phyloP scores from a whole-genome alignment of 2,888 invertebrate genomes.

The Tethea ocularis region DNA sequence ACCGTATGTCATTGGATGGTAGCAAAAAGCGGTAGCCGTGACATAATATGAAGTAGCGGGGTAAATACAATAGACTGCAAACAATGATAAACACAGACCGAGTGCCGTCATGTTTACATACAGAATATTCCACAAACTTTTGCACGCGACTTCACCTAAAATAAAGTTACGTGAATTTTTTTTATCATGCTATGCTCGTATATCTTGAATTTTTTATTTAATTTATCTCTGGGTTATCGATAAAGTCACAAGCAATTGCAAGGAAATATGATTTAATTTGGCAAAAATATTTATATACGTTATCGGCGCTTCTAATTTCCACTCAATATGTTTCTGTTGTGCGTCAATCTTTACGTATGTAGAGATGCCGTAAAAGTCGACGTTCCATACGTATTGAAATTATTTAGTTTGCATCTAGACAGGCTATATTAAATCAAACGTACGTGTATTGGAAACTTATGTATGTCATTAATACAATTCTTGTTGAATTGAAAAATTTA shows the following conservation, averaged over 20 bases:
- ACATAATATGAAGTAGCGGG: slow-evolving; percentile 8
- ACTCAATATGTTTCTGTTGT: background rate
- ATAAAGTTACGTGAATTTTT: background rate
- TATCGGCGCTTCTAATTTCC: background rate
- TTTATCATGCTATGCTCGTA: too few species aligned
- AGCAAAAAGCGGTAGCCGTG: slow-evolving; percentile 25
- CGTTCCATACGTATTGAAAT: background rate
- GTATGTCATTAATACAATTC: background rate
- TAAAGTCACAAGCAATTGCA: background rate
- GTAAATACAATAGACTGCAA: slow-evolving; percentile 18
- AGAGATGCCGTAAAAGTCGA: background rate
- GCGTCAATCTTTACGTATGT: background rate
- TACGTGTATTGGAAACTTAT: background rate
- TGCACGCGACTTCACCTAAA: background rate
- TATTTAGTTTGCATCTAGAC: background rate
- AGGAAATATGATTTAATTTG: background rate
- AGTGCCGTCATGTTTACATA: background rate
- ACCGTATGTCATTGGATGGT: slow-evolving; percentile 24
- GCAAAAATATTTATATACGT: background rate
- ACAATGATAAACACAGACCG: slow-evolving; percentile 16
- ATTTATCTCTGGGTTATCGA: background rate
- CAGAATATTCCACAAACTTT: background rate
- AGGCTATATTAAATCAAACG: background rate
- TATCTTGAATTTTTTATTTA: too few species aligned
- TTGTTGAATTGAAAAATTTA: background rate